Conservation (phyloP, 2,888 invertebrate genomes). For the Synanthedon formicaeformis region DNA sequence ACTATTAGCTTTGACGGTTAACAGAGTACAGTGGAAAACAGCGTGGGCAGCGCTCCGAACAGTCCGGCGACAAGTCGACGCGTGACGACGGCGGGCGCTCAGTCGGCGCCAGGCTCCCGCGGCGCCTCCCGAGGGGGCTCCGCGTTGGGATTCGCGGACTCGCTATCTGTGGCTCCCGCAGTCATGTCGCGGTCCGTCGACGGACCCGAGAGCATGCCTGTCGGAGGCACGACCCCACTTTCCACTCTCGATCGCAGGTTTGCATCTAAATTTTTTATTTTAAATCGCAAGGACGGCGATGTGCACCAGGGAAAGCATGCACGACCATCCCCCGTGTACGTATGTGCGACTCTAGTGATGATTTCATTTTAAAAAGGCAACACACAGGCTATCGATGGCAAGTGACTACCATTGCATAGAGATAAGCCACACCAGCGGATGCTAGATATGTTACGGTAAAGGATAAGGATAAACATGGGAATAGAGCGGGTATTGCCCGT, state of each 20-base stretch:
- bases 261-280: no score
- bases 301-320: no score
- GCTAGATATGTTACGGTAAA: no score
- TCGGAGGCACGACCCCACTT: conserved; percentile 15
- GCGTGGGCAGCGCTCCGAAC: conserved; percentile 74
- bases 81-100: conserved; percentile 14
- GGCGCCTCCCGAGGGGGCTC: conserved; percentile 64
- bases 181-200: conserved; percentile 73
- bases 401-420: no score
- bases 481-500: no score
- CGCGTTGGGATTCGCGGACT: conserved; percentile 47
- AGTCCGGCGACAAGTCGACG: conserved; percentile 47
- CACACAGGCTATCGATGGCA: no score
- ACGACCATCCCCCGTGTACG: no score
- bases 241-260: conserved; percentile 8
- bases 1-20: neutral
- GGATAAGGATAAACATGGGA: no score
- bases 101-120: conserved; percentile 57
- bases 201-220: conserved; percentile 66
- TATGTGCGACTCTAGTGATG: no score
- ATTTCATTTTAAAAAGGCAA: no score
- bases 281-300: no score
- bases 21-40: conserved; percentile 59
- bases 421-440: no score
- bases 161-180: conserved; percentile 28